Base-by-base conservation (phyloP, 2,797 vertebrate species). In the Telmatherina bonti region DNA sequence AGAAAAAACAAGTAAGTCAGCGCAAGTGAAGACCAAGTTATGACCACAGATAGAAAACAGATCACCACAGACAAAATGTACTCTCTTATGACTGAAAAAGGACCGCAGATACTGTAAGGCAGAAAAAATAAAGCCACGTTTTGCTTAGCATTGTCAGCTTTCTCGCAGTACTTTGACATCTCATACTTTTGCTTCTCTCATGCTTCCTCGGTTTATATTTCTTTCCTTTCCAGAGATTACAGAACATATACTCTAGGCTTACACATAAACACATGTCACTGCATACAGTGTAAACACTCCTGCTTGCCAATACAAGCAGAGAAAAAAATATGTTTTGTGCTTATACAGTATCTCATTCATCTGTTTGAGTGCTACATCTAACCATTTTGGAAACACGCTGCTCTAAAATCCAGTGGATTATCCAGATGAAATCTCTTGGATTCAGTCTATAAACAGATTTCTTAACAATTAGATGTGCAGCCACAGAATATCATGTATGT, bases 171-270 rank as follows among this genome's bases (percentile, higher is more conserved):
- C 63, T 75, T 70, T 66, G 63, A 71, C 41, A 69, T 35, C 33
- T 30, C 33, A 9, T n/a, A 35, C 33, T 62, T 54, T 61, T 31
- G 1, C 15, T 74, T 24, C 13, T 2, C 51, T 68, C 4, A 0
- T 55, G 13, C n/a, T 43, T 52, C 24, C 49, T 67, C 59, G 64
- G 58, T 85, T 84, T 82, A 62, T 79, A 47, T 70, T 35, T 59
- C 15, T 71, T 61, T 74, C 61, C 67, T 70, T 53, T 71, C 33
- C 76, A 74, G 53, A 66, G 41, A 80, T 79, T 78, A 70, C 67
- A 31, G 24, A 57, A 74, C 30, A 57, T 35, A 64, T 20, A 45
- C 41, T 45, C 20, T 47, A 72, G 24, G 30, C 60, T 22, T 64
- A 33, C 18, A 65, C 30, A 41, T 58, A 67, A 65, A 72, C 64